Percentiles rank a stretch among this genome's conserved stretches.
These are phyloP conservation scores for Clarias laeviceps DNA, from an alignment of 2,797 vertebrate species.

Conservation along the genomic window DNA sequence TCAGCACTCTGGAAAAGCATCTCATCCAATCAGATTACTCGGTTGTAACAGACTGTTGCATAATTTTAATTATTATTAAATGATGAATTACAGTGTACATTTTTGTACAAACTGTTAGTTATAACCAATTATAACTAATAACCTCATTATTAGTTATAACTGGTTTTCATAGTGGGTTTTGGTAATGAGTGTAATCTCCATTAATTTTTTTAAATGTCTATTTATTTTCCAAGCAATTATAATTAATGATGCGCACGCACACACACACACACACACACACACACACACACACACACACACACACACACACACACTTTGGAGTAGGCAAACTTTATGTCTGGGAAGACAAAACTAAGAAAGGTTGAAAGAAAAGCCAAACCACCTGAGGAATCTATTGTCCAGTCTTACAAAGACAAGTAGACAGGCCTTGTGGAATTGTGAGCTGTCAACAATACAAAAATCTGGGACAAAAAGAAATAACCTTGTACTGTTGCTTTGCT, in stretches of 20 bases:
- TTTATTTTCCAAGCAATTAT: not conserved
- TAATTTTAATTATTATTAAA: not conserved
- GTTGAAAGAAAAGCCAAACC: slow-evolving; percentile 57
- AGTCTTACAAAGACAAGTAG: slow-evolving; percentile 32
- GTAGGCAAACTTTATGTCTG: slow-evolving; percentile 58
- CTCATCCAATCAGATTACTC: no score
- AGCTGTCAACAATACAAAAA: slow-evolving; percentile 35
- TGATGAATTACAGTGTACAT: not conserved
- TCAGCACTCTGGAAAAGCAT: no score
- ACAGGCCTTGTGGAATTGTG: slow-evolving; percentile 34
- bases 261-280: no score
- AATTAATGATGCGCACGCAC: no score
- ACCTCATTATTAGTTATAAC: not conserved
- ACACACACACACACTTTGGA: slow-evolving; percentile 39
- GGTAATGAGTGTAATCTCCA: not conserved
- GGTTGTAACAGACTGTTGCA: no score
- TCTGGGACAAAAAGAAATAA: slow-evolving; percentile 41
- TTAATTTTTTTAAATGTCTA: not conserved
- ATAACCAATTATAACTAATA: no score
- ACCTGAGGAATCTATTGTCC: slow-evolving; percentile 28
- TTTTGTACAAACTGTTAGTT: not conserved
- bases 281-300: no score
- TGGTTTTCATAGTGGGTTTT: not conserved
- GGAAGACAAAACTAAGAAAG: slow-evolving; percentile 54
- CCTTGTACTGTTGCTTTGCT: slow-evolving; percentile 46